phyloP scores from a whole-genome alignment of 2,888 invertebrate species.

The Cephus sareptanus region DNA sequence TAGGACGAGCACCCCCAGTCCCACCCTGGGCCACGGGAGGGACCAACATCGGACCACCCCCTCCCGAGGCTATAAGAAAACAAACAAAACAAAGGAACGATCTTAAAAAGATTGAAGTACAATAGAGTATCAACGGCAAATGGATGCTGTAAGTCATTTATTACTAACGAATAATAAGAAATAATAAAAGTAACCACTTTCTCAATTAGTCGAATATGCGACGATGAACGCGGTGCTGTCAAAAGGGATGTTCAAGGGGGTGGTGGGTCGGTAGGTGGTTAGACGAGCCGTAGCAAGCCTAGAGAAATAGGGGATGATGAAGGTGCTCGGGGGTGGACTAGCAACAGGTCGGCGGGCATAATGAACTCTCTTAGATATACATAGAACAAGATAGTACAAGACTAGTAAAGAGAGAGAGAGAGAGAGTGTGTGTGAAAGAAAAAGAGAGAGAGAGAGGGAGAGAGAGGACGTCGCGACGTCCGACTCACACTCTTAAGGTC shows the following conservation, averaged over 20 bases:
- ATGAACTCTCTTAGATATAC: conserved; percentile 48
- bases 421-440: neutral
- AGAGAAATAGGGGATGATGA: conserved; percentile 10
- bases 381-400: conserved; percentile 9
- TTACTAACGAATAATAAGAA: neutral
- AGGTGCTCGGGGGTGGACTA: conserved; percentile 40
- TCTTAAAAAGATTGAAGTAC: neutral
- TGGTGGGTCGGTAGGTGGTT: neutral
- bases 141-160: neutral
- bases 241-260: neutral
- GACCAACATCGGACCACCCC: conserved; percentile 65
- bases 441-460: neutral
- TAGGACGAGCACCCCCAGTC: conserved; percentile 54
- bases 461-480: neutral
- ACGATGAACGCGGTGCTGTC: neutral
- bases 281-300: neutral
- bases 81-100: conserved; percentile 7
- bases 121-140: neutral
- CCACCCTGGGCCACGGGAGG: conserved; percentile 62
- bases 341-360: conserved; percentile 57
- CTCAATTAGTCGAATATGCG: neutral
- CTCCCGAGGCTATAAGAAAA: conserved; percentile 60
- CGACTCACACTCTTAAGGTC: neutral
- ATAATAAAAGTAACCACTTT: neutral
- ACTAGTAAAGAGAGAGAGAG: conserved; percentile 1